Evolutionary conservation across 2,113 vertebrate species (phyloP).

Genomic region (Myrmophylax atrothorax): DNA sequence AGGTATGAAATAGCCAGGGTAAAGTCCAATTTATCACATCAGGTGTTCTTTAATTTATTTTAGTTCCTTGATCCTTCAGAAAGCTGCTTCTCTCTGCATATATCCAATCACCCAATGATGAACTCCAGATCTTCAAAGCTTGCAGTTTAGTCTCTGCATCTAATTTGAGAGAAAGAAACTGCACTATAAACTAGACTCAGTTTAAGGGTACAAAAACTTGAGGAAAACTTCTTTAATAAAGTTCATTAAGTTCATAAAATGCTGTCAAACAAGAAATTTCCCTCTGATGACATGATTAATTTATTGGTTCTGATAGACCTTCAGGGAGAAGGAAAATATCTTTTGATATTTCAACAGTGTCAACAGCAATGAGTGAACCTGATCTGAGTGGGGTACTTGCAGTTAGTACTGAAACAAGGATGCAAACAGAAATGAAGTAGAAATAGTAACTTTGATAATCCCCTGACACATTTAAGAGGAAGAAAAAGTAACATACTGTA

Average conservation of each 20-base stretch:
- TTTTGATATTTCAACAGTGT: not conserved
- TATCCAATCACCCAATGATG: not conserved
- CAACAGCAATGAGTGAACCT: not conserved
- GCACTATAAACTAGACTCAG: not conserved
- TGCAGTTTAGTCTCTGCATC: not conserved
- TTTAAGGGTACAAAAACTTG: not conserved
- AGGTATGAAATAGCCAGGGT: not conserved
- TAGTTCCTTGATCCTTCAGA: not conserved
- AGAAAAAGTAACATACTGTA: not conserved
- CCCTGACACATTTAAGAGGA: not conserved
- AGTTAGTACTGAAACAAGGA: not conserved
- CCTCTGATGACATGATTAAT: not conserved
- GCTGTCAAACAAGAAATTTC: not conserved
- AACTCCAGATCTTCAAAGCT: not conserved
- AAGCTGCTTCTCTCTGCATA: not conserved
- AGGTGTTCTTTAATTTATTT: not conserved
- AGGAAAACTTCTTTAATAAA: not conserved
- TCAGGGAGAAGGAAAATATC: not conserved
- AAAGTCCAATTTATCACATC: not conserved
- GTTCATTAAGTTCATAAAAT: not conserved
- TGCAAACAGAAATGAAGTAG: not conserved
- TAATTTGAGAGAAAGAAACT: not conserved
- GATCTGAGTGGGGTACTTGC: not conserved
- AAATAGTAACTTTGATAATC: not conserved
- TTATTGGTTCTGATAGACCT: not conserved